These are phyloP conservation scores for Margarornis squamiger DNA, from an alignment of 2,797 vertebrate species.

Conservation along the genomic window DNA sequence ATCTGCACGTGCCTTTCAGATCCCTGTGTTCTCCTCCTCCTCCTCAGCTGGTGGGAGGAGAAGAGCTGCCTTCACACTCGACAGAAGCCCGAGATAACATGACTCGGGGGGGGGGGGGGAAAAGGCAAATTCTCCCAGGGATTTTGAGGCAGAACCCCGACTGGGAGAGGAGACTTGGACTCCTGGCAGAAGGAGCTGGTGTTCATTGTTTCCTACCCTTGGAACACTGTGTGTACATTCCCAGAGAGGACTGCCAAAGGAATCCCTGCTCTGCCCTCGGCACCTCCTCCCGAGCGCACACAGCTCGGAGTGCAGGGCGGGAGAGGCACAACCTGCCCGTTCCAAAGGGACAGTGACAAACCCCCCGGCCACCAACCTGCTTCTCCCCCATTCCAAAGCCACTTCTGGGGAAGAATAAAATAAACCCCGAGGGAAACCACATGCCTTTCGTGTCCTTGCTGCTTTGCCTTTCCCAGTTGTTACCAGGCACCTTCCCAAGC, in stretches of 20 bases:
- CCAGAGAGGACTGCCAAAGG: neutral
- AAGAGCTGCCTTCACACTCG: neutral
- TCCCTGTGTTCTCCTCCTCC: neutral
- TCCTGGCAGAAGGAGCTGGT: neutral
- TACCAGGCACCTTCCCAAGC: neutral
- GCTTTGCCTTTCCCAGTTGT: neutral
- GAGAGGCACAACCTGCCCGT: neutral
- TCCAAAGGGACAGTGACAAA: neutral
- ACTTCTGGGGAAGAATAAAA: neutral
- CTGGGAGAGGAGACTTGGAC: neutral
- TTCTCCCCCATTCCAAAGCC: neutral
- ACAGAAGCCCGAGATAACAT: neutral
- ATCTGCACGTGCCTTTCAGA: neutral
- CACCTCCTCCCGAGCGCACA: neutral
- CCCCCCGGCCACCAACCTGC: neutral
- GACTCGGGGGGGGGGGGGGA: fast-evolving
- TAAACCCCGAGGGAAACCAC: neutral
- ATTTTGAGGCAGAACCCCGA: neutral
- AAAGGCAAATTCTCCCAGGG: neutral
- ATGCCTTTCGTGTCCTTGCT: neutral
- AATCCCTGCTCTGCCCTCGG: neutral
- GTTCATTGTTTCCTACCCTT: neutral
- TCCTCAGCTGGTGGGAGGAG: neutral
- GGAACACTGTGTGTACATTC: neutral
- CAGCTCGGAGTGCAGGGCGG: fast-evolving